Conservation (phyloP, 2,888 invertebrate species). For the Macrosoma leucophasiata region DNA sequence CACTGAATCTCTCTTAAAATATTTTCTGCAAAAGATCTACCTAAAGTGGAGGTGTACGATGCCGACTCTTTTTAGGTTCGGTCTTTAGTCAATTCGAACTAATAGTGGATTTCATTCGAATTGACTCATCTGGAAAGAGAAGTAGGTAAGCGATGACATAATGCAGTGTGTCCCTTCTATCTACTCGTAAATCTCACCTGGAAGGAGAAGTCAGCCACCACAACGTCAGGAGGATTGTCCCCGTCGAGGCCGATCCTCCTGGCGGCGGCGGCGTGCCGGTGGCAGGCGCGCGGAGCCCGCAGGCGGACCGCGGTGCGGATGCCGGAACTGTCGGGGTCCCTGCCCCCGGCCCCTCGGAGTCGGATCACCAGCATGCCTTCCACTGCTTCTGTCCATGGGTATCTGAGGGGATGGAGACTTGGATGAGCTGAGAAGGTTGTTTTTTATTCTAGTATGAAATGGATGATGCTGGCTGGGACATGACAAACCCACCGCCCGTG, state of each 20-base stretch:
- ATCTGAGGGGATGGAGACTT: conserved; percentile 44
- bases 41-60: too few relatives aligned
- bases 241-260: conserved; percentile 40
- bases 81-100: too few relatives aligned
- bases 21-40: too few relatives aligned
- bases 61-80: too few relatives aligned
- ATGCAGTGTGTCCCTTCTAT: not conserved
- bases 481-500: too few relatives aligned
- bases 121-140: too few relatives aligned
- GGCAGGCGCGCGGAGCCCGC: conserved; percentile 53
- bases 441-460: too few relatives aligned
- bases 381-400: conserved; percentile 69
- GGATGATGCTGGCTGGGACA: too few relatives aligned
- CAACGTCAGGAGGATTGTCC: conserved; percentile 38
- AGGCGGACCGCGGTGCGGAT: conserved; percentile 52
- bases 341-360: conserved; percentile 39
- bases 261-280: conserved; percentile 55
- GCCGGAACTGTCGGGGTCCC: conserved; percentile 27
- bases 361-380: conserved; percentile 67
- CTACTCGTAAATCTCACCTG: conserved; percentile 35
- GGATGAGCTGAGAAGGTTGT: too few relatives aligned
- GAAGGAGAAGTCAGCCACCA: conserved; percentile 58
- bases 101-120: too few relatives aligned
- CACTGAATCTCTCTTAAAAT: too few relatives aligned
- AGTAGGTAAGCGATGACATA: too few relatives aligned